These are phyloP conservation scores for Astyanax mexicanus DNA, from an alignment of 2,797 vertebrate genomes.

Conservation along the genomic window DNA sequence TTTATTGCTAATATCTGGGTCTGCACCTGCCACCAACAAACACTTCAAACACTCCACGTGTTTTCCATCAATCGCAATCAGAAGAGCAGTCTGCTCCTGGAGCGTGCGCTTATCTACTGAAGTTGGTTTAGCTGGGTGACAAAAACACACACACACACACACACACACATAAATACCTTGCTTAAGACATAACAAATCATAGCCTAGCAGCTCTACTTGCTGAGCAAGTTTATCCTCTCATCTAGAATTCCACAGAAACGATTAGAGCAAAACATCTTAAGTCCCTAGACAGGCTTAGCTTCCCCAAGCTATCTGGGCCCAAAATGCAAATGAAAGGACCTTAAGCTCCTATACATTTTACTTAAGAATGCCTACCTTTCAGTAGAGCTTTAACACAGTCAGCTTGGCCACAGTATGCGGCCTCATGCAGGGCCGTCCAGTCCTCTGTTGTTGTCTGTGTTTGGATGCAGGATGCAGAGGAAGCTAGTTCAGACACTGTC, in stretches of 20 bases:
- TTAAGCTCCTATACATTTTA: background rate
- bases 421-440: constrained; percentile 92
- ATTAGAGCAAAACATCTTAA: constrained; percentile 11
- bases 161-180: constrained; percentile 21
- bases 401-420: constrained; percentile 86
- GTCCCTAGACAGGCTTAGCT: background rate
- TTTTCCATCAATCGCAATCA: constrained; percentile 85
- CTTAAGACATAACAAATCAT: background rate
- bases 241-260: constrained; percentile 34
- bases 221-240: constrained; percentile 34
- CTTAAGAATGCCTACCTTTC: constrained; percentile 75
- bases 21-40: constrained; percentile 89
- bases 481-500: constrained; percentile 75
- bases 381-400: constrained; percentile 85
- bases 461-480: constrained; percentile 81
- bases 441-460: constrained; percentile 86
- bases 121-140: constrained; percentile 81
- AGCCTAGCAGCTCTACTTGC: constrained; percentile 1
- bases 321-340: background rate
- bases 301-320: background rate
- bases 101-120: constrained; percentile 93
- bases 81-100: constrained; percentile 91
- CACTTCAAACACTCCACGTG: constrained; percentile 85
- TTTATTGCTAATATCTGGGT: constrained; percentile 94
- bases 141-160: constrained; percentile 13